A percentile compares a stretch with the other conserved stretches of the same genome.
phyloP scores from a whole-genome alignment of 2,113 vertebrate species.

The Engraulis encrasicolus region DNA sequence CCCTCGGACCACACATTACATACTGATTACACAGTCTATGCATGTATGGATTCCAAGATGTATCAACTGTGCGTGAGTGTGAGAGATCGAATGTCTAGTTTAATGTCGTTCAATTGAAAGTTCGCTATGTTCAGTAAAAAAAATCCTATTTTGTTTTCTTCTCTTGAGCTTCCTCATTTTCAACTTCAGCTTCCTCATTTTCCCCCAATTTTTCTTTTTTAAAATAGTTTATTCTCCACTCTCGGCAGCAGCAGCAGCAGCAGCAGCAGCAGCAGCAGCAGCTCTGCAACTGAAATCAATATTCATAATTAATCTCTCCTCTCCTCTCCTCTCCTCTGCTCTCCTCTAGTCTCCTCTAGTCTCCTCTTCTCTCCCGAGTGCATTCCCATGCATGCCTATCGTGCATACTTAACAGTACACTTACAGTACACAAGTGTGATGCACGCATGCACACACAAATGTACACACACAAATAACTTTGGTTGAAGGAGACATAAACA shows the following conservation, averaged over 20 bases:
- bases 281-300: neutral
- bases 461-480: too few relatives aligned
- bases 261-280: too few relatives aligned
- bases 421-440: too few relatives aligned
- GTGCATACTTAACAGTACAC: slow-evolving; percentile 2
- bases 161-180: neutral
- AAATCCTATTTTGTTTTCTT: too few relatives aligned
- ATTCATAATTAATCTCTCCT: slow-evolving; percentile 24
- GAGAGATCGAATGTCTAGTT: neutral
- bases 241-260: too few relatives aligned
- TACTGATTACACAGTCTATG: neutral
- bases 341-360: too few relatives aligned
- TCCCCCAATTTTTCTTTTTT: too few relatives aligned
- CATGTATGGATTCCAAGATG: neutral
- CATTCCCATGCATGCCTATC: neutral
- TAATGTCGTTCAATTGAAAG: neutral
- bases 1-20: neutral
- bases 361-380: neutral
- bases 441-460: too few relatives aligned
- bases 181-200: neutral
- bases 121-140: neutral
- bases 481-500: too few relatives aligned
- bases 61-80: neutral
- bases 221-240: too few relatives aligned
- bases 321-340: too few relatives aligned